phyloP scores from a whole-genome alignment of 2,888 invertebrate species.

The Lamellibrachia columna region DNA sequence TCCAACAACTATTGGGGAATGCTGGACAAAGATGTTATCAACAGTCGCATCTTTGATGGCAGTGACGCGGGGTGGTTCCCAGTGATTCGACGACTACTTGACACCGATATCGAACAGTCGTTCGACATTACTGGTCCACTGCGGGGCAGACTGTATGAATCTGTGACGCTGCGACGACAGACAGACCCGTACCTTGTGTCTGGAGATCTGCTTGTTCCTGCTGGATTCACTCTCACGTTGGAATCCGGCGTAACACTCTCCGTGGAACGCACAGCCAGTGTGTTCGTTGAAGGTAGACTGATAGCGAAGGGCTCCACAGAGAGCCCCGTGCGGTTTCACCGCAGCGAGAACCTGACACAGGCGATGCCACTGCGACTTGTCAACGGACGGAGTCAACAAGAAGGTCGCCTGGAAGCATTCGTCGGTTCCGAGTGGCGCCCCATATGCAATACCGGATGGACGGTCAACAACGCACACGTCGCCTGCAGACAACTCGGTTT shows the following conservation, averaged over 20 bases:
- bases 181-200: slow-evolving; percentile 24
- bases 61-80: not conserved
- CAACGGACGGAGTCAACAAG: not conserved
- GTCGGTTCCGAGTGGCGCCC: not conserved
- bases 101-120: not conserved
- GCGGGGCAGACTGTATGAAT: slow-evolving; percentile 23
- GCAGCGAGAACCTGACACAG: not conserved
- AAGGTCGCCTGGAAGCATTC: not conserved
- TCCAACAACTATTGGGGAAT: not conserved
- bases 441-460: not conserved
- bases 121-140: not conserved
- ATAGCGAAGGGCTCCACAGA: not conserved
- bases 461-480: not conserved
- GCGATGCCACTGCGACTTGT: not conserved
- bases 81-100: not conserved
- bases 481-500: not conserved
- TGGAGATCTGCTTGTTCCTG: slow-evolving; percentile 29
- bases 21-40: not conserved
- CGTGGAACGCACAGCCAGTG: not conserved
- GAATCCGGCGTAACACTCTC: slow-evolving; percentile 25
- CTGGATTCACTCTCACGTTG: slow-evolving; percentile 26
- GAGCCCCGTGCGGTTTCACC: not conserved
- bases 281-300: not conserved
- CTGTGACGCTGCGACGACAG: slow-evolving; percentile 13
- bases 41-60: not conserved